Evolutionary conservation across 1,140 invertebrate species (phyloP), one percentile per base, ranked within the genome.

Genomic region (Pogonomyrmex barbatus): DNA sequence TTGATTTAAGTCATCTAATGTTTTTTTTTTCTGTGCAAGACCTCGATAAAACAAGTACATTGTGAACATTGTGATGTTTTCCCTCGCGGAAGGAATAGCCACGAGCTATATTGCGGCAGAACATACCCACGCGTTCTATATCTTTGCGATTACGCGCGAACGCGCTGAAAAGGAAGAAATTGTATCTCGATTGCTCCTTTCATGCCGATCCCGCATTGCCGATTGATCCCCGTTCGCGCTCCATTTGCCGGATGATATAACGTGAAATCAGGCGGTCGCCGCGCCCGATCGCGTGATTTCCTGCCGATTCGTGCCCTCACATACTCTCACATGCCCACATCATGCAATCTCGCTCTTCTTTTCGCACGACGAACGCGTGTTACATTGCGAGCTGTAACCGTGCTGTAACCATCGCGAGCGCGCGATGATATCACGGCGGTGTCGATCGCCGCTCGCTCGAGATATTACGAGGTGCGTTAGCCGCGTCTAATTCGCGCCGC

Each of bases 401-500:
- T 50, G 17, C 14, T 75, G n/a, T 54, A n/a, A 42, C 8, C 8
- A 17, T 75, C 45, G 42, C 12, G 52, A 4, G 24, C 42, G 24
- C 54, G 30, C 14, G n/a, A 12, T 63, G n/a, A 12, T 63, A 54
- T 36, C 70, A 24, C 24, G 24, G 65, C 42, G 65, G 5, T 14
- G 33, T 10, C 36, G 42, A 77, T 78, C 58, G 45, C 4, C 50
- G 33, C 42, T 75, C 76, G 24, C 10, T 85, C 42, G 39, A 10
- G 56, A 68, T 17, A n/a, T 81, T 88, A 83, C 70, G 78, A 90
- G 82, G 86, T 90, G 82, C 60, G 79, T 77, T 85, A 67, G 88
- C 60, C 81, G 77, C 86, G 58, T 90, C 81, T 89, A 90, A 90
- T 90, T 81, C 85, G 52, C 73, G 52, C 60, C 88, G 56, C 14